These are phyloP conservation scores for Cryptus viduatorius DNA, from an alignment of 2,888 invertebrate genomes.

Conservation along the genomic window DNA sequence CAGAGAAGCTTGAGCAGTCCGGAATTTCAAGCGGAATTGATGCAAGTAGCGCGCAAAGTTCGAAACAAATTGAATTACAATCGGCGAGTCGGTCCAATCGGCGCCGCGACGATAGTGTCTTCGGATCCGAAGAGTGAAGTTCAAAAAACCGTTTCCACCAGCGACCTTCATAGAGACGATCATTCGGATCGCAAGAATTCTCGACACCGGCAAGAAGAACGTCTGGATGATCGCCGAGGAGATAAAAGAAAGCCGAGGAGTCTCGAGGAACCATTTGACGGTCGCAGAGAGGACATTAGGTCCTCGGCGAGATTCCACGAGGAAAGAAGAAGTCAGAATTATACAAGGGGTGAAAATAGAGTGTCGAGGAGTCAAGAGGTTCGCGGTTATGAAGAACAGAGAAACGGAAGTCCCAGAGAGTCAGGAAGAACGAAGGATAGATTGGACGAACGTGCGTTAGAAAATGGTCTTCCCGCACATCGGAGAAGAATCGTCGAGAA, in stretches of 20 bases:
- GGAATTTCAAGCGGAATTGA: conserved; percentile 86
- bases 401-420: conserved; percentile 58
- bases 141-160: conserved; percentile 50
- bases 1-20: conserved; percentile 85
- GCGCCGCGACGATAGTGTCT: conserved; percentile 67
- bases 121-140: conserved; percentile 67
- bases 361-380: conserved; percentile 66
- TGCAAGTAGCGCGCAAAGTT: conserved; percentile 79
- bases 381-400: conserved; percentile 70
- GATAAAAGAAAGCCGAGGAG: conserved; percentile 68
- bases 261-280: conserved; percentile 71
- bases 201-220: conserved; percentile 43
- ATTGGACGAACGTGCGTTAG: conserved; percentile 68
- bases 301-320: conserved; percentile 69
- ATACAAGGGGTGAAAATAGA: conserved; percentile 70
- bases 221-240: conserved; percentile 48
- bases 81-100: conserved; percentile 72
- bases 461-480: conserved; percentile 55
- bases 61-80: conserved; percentile 77
- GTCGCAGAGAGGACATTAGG: conserved; percentile 65
- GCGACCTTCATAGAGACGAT: conserved; percentile 51
- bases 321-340: conserved; percentile 70
- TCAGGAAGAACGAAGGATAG: conserved; percentile 62
- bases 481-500: conserved; percentile 70
- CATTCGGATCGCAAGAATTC: conserved; percentile 50